phyloP scores from a whole-genome alignment of 2,888 invertebrate species.

The Diaprepes abbreviatus region DNA sequence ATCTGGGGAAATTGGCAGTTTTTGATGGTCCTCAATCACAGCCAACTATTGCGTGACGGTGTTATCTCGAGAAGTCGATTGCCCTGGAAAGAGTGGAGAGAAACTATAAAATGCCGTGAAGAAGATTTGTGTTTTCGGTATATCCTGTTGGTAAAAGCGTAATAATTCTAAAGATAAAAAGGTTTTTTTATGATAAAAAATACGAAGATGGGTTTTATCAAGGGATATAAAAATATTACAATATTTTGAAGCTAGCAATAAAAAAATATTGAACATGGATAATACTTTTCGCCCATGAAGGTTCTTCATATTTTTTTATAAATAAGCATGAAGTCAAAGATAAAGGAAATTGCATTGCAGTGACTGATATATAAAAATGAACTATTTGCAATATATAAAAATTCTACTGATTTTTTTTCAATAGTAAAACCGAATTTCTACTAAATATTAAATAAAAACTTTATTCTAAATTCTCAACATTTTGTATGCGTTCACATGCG shows the following conservation, averaged over 20 bases:
- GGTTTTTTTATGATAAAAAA: conserved; percentile 13
- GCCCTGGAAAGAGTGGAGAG: conserved; percentile 30
- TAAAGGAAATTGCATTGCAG: too few species aligned
- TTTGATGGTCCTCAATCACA: conserved; percentile 65
- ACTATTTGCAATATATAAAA: too few species aligned
- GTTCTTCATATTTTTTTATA: too few species aligned
- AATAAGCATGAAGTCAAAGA: too few species aligned
- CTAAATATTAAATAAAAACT: too few species aligned
- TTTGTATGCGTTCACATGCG: too few species aligned
- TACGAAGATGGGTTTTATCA: conserved; percentile 8
- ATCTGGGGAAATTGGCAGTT: conserved; percentile 62
- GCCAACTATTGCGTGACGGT: conserved; percentile 51
- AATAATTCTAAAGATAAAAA: conserved; percentile 19
- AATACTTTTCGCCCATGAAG: too few species aligned
- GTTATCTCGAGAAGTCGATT: conserved; percentile 34
- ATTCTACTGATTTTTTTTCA: too few species aligned
- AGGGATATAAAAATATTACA: conserved; percentile 15
- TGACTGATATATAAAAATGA: too few species aligned
- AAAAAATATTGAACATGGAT: conserved; percentile 5
- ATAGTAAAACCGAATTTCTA: too few species aligned
- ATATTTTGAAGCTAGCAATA: conserved; percentile 4
- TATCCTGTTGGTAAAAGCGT: conserved; percentile 21
- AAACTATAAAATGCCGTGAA: conserved; percentile 37
- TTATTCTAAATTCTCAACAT: too few species aligned
- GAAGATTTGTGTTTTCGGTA: conserved; percentile 22